Percentiles rank a stretch among this genome's conserved stretches.
These are phyloP conservation scores for Pseudorectes ferrugineus DNA, from an alignment of 2,113 vertebrate species.

Conservation along the genomic window DNA sequence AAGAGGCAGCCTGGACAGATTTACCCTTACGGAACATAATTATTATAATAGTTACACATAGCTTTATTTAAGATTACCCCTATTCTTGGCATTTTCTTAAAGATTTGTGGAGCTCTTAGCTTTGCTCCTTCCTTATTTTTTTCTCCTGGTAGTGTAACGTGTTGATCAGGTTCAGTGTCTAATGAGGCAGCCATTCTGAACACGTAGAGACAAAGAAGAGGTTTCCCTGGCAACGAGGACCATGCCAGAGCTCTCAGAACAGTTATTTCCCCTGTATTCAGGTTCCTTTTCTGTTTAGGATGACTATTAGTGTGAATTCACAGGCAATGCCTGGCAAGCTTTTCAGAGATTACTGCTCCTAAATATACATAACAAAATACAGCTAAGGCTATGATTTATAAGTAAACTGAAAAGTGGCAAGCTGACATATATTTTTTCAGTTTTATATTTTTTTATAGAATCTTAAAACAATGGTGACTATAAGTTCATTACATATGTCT, in stretches of 20 bases:
- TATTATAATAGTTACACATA: background rate
- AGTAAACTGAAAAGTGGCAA: background rate
- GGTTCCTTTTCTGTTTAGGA: conserved; percentile 64
- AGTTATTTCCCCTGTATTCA: conserved; percentile 54
- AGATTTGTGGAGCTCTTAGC: conserved; percentile 49
- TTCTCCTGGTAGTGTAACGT: background rate
- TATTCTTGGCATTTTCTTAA: conserved; percentile 45
- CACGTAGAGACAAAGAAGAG: conserved; percentile 79
- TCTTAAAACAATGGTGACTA: background rate
- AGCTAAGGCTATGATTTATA: background rate
- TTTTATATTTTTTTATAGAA: background rate
- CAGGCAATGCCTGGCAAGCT: conserved; percentile 51
- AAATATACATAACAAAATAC: background rate
- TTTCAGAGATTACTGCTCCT: conserved; percentile 43
- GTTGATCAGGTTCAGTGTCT: conserved; percentile 66
- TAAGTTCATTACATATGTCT: background rate
- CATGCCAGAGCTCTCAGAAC: conserved; percentile 72
- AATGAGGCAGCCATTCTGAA: conserved; percentile 76
- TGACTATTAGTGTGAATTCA: conserved; percentile 60
- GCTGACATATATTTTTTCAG: background rate
- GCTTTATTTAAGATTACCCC: background rate
- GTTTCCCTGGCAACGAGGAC: conserved; percentile 77
- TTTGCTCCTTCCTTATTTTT: conserved; percentile 8
- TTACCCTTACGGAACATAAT: background rate
- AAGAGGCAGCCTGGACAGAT: conserved; percentile 15